These are phyloP conservation scores for Acronicta leporina DNA, from an alignment of 2,888 invertebrate species.

Conservation along the genomic window DNA sequence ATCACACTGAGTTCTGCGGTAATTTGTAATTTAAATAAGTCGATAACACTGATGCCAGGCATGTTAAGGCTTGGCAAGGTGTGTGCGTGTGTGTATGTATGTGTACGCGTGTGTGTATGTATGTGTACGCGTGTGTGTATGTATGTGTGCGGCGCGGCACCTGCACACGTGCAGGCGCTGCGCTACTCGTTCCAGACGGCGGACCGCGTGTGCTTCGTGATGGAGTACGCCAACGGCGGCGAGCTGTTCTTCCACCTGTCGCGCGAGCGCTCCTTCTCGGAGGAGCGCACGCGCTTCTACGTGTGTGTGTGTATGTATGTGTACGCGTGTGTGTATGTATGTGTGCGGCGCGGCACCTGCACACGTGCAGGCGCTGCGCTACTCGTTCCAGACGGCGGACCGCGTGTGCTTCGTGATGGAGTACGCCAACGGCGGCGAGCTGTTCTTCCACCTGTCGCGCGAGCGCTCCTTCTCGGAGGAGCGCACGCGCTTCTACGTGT, in stretches of 20 bases:
- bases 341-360: too few species aligned
- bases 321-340: too few species aligned
- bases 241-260: conserved; percentile 99
- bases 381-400: conserved; percentile 99
- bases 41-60: too few species aligned
- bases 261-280: conserved; percentile 95
- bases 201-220: conserved; percentile 99
- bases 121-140: too few species aligned
- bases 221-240: conserved; percentile 99
- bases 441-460: conserved; percentile 99
- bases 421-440: conserved; percentile 99
- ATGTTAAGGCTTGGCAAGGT: too few species aligned
- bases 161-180: conserved; percentile 97
- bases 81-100: too few species aligned
- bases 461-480: conserved; percentile 97
- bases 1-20: too few species aligned
- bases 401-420: conserved; percentile 99
- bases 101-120: too few species aligned
- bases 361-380: conserved; percentile 98
- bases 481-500: conserved; percentile 99
- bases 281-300: conserved; percentile 99
- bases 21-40: too few species aligned
- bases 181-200: conserved; percentile 99
- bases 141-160: too few species aligned
- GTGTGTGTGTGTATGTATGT: too few species aligned